These are phyloP conservation scores for Cercopithecus hamlyni DNA, from an alignment of 2,797 vertebrate species.

Conservation along the genomic window DNA sequence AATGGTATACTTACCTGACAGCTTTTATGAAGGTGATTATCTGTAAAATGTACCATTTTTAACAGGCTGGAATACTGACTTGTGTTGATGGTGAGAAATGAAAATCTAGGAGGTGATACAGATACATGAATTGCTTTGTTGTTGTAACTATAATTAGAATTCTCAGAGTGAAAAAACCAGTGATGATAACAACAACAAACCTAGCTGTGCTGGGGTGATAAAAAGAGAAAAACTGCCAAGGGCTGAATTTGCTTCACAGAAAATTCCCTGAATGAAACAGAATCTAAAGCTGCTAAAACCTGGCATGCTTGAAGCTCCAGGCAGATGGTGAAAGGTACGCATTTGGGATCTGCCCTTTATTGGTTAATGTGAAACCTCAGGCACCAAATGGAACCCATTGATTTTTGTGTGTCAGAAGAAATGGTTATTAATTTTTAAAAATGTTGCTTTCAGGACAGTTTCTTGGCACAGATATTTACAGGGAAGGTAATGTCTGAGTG, in stretches of 20 bases:
- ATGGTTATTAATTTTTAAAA: slow-evolving; percentile 34
- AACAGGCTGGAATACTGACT: slow-evolving; percentile 63
- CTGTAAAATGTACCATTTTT: slow-evolving; percentile 46
- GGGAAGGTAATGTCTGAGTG: background rate
- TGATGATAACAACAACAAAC: background rate
- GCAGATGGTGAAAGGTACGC: background rate
- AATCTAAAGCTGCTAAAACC: background rate
- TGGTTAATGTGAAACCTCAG: background rate
- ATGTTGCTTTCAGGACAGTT: background rate
- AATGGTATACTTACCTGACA: slow-evolving; percentile 7
- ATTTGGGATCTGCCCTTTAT: background rate
- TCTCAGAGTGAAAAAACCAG: background rate
- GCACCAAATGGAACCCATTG: background rate
- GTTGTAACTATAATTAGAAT: slow-evolving; percentile 7
- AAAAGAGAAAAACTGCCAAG: slow-evolving; percentile 36
- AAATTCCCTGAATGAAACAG: background rate
- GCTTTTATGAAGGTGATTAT: slow-evolving; percentile 53
- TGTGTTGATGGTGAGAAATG: slow-evolving; percentile 71
- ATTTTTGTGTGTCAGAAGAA: slow-evolving; percentile 40
- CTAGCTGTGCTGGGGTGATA: background rate
- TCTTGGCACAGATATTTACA: background rate
- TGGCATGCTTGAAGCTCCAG: background rate
- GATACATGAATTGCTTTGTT: slow-evolving; percentile 49
- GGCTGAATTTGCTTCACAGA: background rate
- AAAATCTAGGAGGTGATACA: slow-evolving; percentile 42